Conservation (phyloP, 2,888 invertebrate genomes). For the Cryptosula pallasiana region DNA sequence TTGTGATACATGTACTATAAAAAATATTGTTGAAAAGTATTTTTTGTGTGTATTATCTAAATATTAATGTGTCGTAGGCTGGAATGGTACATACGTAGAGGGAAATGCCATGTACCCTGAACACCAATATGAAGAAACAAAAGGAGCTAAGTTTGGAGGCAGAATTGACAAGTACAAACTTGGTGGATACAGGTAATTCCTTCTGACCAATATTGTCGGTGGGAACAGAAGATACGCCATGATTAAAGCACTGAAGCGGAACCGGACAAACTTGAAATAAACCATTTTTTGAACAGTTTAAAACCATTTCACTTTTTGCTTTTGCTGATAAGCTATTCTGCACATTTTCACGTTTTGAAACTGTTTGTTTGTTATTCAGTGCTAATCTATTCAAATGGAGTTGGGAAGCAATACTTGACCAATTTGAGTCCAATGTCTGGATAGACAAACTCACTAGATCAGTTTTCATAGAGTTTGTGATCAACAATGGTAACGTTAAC, state of each 20-base stretch:
- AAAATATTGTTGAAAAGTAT: too few species aligned
- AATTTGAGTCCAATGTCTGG: conserved; percentile 3
- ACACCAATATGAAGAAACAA: neutral
- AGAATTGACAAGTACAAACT: neutral
- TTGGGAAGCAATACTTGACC: neutral
- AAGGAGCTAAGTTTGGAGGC: neutral
- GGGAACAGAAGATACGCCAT: too few species aligned
- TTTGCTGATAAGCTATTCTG: too few species aligned
- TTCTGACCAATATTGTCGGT: too few species aligned
- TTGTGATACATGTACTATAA: too few species aligned
- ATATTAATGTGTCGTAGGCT: neutral
- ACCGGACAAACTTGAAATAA: too few species aligned
- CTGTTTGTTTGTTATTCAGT: neutral
- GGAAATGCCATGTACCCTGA: neutral
- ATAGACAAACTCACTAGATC: conserved; percentile 20
- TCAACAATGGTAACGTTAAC: conserved; percentile 1
- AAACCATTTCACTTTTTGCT: too few species aligned
- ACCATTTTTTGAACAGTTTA: too few species aligned
- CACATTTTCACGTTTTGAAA: neutral
- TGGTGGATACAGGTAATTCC: neutral
- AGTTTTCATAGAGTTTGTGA: conserved; percentile 19
- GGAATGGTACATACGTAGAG: conserved; percentile 18
- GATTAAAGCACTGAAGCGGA: too few species aligned
- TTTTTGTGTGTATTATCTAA: neutral
- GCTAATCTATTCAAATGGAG: neutral